Evolutionary conservation across 2,888 invertebrate genomes (phyloP).

Genomic region (Philopedon plagiatum): DNA sequence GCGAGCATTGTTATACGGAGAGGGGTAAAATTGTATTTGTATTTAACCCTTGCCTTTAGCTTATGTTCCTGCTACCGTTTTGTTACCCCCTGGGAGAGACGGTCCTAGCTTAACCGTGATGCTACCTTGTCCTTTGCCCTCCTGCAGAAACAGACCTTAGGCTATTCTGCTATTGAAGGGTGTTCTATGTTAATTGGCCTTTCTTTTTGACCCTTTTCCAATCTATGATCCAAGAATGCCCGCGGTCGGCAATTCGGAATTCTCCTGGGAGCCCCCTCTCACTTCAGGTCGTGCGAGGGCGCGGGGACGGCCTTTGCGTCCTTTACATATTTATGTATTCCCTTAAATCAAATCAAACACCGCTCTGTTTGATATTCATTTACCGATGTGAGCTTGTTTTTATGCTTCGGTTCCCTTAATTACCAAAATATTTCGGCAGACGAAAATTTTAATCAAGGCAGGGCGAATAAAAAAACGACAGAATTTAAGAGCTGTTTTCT

Average conservation of each 20-base stretch:
- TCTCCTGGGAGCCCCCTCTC: constrained; percentile 49
- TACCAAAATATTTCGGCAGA: constrained; percentile 46
- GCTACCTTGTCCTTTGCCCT: constrained; percentile 50
- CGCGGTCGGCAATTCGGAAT: constrained; percentile 54
- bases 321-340: constrained; percentile 52
- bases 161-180: constrained; percentile 56
- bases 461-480: constrained; percentile 21
- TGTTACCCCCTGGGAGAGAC: constrained; percentile 66
- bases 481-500: constrained; percentile 5
- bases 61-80: constrained; percentile 67
- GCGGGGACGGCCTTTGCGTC: constrained; percentile 22
- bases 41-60: constrained; percentile 70
- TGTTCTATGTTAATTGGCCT: constrained; percentile 59
- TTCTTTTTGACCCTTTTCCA: constrained; percentile 58
- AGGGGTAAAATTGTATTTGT: constrained; percentile 69
- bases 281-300: constrained; percentile 34
- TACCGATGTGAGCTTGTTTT: constrained; percentile 46
- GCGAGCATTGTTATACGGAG: constrained; percentile 69
- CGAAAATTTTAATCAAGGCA: constrained; percentile 36
- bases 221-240: constrained; percentile 55
- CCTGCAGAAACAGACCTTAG: constrained; percentile 53
- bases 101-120: constrained; percentile 65
- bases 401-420: constrained; percentile 49
- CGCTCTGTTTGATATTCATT: constrained; percentile 52
- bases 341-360: constrained; percentile 52